Evolutionary conservation across 2,888 invertebrate species (phyloP), one percentile per base, ranked within the genome.

Genomic region (Apotomis capreana): DNA sequence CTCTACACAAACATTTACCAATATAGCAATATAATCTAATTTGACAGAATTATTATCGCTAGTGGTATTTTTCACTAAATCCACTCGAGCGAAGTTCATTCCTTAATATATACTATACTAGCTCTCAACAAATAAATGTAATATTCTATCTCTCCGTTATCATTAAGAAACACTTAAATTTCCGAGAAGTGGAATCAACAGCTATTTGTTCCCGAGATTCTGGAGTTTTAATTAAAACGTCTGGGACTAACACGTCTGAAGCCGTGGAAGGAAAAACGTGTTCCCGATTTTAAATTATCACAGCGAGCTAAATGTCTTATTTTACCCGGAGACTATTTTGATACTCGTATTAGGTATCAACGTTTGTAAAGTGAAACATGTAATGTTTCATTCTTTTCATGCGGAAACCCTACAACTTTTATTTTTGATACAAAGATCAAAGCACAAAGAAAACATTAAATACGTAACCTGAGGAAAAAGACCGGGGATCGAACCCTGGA

Each of bases 241-340:
- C 77, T 78, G 79, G 76, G 75, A 81, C 80, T 80, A 80, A 82
- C 78, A 80, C 76, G 78, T 78, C 75, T 79, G 70, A 65, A 62
- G 76, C 75, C 77, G 73, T 69, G 74, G 72, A 76, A 76, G 78
- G 69, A 74, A 77, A 78, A 76, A 79, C 81, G 82, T 82, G 81
- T 77, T 76, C 72, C 6, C 78, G 68, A 44, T 82, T 80, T 80
- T 76, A 78, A 82, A 71, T 71, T 61, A 68, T 60, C 67, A 52
- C 67, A 62, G 67, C 26, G 49, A 15, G 51, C 37, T 5, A 15
- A 49, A 52, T 46, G 12, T 44, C 44, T 63, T 44, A 55, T 36
- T 26, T 46, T n/a, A 67, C 3, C 26, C 26, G 26, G 26, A 2
- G 26, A 26, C 0, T 0, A 2, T 26, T 26, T 26, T 26, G 26